Base-by-base conservation (phyloP, 2,888 invertebrate species). In the Helicoverpa assulta region DNA sequence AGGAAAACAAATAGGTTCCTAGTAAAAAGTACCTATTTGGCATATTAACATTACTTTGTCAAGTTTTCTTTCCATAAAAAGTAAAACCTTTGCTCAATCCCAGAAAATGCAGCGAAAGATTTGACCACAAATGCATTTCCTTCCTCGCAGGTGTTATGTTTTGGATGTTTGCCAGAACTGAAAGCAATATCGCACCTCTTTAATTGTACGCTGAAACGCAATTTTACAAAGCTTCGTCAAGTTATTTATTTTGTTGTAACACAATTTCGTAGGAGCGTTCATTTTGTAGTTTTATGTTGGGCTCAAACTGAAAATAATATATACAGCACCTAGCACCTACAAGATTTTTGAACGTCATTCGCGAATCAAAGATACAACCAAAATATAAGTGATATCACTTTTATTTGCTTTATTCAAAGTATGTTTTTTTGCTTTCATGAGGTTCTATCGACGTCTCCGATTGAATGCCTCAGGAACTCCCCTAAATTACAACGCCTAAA, bases 151-250 rank as follows among this genome's bases (percentile, higher is more conserved):
- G 84, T 84, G 85, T 80, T 73, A 71, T 73, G 59, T 74, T 75
- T 75, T 87, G 88, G 86, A 83, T 67, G 73, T 67, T 71, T 76
- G 86, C 87, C 86, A 87, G 78, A 67, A 73, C 78, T 73, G 78
- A 80, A 80, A 85, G 84, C 80, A 86, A 86, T 87, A 85, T 85
- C 82, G 75, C 83, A 84, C 85, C 84, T 84, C 81, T 79, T 79
- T 84, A 86, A 85, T 86, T 85, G 77, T 76, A 80, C 73, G 57
- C 73, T 66, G 64, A 80, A 76, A 77, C 76, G 65, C 74, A 78
- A 73, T 86, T 81, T 82, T 67, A 75, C 78, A 74, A 78, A 70
- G 64, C 67, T 59, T 68, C 51, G 21, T 65, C 60, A 52, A 62
- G 26, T 60, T 69, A 65, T 62, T 65, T 72, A 68, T 54, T 53